Evolutionary conservation across 2,888 invertebrate species (phyloP).

Genomic region (Eupithecia dodoneata): DNA sequence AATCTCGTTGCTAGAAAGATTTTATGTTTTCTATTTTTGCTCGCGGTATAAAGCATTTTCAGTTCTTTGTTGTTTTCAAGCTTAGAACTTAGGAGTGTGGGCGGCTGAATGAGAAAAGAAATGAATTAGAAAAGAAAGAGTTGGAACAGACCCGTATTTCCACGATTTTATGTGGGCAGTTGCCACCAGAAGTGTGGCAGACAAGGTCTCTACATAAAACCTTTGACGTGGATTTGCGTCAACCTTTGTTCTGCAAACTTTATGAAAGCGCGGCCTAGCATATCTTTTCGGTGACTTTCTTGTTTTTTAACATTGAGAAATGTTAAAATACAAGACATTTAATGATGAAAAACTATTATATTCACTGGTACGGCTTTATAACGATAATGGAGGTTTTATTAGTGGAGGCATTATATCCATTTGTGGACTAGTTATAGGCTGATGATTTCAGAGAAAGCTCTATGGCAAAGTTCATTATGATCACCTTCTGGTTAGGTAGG

Average conservation of each 20-base stretch:
- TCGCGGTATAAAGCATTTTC: slow-evolving; percentile 7
- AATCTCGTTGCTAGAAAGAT: slow-evolving; percentile 37
- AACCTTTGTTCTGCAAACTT: slow-evolving; percentile 26
- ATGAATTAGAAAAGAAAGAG: slow-evolving; percentile 1
- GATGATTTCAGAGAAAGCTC: not conserved
- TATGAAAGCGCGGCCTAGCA: not conserved
- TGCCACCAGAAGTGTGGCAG: slow-evolving; percentile 4
- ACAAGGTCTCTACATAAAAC: slow-evolving; percentile 4
- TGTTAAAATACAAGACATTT: no score
- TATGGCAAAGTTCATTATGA: not conserved
- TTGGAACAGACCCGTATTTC: slow-evolving; percentile 3
- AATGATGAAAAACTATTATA: not conserved
- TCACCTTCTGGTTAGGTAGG: not conserved
- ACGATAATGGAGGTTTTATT: not conserved
- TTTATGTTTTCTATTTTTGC: slow-evolving; percentile 26
- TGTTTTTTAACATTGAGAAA: not conserved
- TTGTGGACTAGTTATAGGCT: not conserved
- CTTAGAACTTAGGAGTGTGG: slow-evolving; percentile 13
- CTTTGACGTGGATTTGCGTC: slow-evolving; percentile 14
- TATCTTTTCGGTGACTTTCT: not conserved
- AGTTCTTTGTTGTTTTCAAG: slow-evolving; percentile 13
- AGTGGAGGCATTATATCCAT: not conserved
- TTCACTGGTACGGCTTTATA: not conserved
- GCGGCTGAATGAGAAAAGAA: not conserved
- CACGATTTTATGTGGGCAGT: slow-evolving; percentile 17